Conservation (phyloP, 2,888 invertebrate species). For the Pelosia muscerda region DNA sequence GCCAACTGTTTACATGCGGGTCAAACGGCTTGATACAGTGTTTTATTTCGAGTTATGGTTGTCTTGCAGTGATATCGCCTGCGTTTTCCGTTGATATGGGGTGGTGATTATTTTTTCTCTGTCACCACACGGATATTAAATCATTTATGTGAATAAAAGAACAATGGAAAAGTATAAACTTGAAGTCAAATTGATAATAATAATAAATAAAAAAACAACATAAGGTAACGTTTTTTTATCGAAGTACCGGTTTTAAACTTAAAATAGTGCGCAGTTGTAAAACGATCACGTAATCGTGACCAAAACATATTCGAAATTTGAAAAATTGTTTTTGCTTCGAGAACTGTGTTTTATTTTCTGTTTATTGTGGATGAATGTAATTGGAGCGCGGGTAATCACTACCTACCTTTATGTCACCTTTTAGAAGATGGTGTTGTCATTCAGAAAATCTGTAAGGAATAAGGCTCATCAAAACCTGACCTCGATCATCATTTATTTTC, state of each 20-base stretch:
- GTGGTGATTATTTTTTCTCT: too few relatives aligned
- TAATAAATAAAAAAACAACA: not conserved
- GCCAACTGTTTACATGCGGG: too few relatives aligned
- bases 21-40: too few relatives aligned
- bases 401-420: too few relatives aligned
- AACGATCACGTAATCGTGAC: constrained; percentile 26
- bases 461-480: too few relatives aligned
- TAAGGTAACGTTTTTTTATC: constrained; percentile 10
- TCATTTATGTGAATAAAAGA: not conserved
- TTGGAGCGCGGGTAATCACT: not conserved
- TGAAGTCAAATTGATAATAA: not conserved
- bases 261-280: constrained; percentile 39
- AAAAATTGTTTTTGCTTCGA: not conserved
- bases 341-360: not conserved
- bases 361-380: not conserved
- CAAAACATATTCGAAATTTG: constrained; percentile 1
- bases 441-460: too few relatives aligned
- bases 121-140: too few relatives aligned
- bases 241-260: constrained; percentile 27
- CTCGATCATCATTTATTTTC: too few relatives aligned
- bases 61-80: too few relatives aligned
- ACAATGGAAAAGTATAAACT: not conserved
- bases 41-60: too few relatives aligned
- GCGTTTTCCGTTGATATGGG: too few relatives aligned
- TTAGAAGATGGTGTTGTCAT: too few relatives aligned